Base-by-base conservation (phyloP, 2,113 vertebrate species). In the Chaetorhynchus papuensis region DNA sequence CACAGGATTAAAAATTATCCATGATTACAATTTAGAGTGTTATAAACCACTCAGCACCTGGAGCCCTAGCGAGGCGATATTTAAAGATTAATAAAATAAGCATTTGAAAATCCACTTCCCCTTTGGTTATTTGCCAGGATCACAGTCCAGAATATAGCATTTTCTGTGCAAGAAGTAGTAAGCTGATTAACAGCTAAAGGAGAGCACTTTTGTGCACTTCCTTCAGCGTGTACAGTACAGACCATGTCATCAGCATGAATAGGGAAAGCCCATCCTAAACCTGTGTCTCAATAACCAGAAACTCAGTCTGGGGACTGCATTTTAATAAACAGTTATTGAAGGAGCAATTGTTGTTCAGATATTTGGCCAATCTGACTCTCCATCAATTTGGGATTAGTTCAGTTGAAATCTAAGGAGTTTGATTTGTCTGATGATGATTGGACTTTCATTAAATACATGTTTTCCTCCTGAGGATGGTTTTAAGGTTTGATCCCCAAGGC, bases 31-130 rank as follows among this genome's bases (percentile, higher is more conserved):
- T 96, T 96, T 95, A 84, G 91, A 93, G 83, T 92, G 90, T 95
- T 93, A 96, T 96, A 97, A 96, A 97, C 96, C 95, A 96, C 92
- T 97, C 96, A 94, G 90, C 96, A 96, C 96, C 93, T 94, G 92
- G 69, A 92, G 94, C 85, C 86, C 94, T 79, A 85, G 94, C 0
- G 18, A 93, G 86, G 80, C 0, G 31, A 95, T 96, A 95, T 92
- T 86, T 93, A 93, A 96, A 96, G 93, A 96, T 96, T 96, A 96
- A 95, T 97, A 96, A 96, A 94, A 96, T 94, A 96, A 96, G 92
- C 90, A 93, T 96, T 94, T 87, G 76, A 97, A 96, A 96, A 96
- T 97, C 96, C 94, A 95, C 96, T 97, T 97, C 92, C 92, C 65
- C 33, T 82, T 95, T 91, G 94, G 96, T 96, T 96, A 92, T 96